A percentile compares a stretch with the other conserved stretches of the same genome.
Evolutionary conservation across 2,888 invertebrate species (phyloP).

Genomic region (Syrista parreyssii): DNA sequence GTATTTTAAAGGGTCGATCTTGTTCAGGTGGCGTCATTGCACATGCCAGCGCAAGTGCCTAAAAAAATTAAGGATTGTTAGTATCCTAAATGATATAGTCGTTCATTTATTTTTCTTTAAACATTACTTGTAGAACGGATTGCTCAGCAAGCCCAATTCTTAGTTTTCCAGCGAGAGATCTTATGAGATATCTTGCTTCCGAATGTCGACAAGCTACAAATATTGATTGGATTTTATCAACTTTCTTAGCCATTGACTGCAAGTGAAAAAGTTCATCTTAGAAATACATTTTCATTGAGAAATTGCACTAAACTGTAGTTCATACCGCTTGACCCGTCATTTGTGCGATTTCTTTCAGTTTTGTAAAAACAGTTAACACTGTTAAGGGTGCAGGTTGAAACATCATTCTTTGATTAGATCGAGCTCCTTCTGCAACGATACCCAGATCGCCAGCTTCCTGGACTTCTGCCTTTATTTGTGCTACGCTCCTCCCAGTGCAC

Average conservation of each 20-base stretch:
- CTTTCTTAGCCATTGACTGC: constrained; percentile 85
- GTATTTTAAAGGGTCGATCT: constrained; percentile 71
- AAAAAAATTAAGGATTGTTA: constrained; percentile 38
- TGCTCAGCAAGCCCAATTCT: constrained; percentile 97
- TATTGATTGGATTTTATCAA: constrained; percentile 89
- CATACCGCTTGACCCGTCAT: constrained; percentile 83
- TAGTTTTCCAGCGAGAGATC: constrained; percentile 93
- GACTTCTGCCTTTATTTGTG: constrained; percentile 83
- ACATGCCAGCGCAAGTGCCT: constrained; percentile 89
- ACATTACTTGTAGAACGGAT: constrained; percentile 77
- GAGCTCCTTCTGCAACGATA: constrained; percentile 86
- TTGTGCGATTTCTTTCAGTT: constrained; percentile 86
- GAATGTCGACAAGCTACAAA: constrained; percentile 91
- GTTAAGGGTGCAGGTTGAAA: constrained; percentile 84
- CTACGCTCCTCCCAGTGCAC: constrained; percentile 86
- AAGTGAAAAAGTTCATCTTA: constrained; percentile 31
- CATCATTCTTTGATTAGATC: constrained; percentile 88
- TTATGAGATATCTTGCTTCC: constrained; percentile 90
- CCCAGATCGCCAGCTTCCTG: constrained; percentile 89
- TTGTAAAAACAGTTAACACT: constrained; percentile 80
- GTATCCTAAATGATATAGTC: background rate
- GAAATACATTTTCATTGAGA: constrained; percentile 13
- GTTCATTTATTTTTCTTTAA: background rate
- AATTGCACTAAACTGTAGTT: constrained; percentile 23
- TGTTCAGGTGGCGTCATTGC: constrained; percentile 83